phyloP scores from a whole-genome alignment of 2,113 vertebrate species.

The Dicerorhinus sumatrensis region DNA sequence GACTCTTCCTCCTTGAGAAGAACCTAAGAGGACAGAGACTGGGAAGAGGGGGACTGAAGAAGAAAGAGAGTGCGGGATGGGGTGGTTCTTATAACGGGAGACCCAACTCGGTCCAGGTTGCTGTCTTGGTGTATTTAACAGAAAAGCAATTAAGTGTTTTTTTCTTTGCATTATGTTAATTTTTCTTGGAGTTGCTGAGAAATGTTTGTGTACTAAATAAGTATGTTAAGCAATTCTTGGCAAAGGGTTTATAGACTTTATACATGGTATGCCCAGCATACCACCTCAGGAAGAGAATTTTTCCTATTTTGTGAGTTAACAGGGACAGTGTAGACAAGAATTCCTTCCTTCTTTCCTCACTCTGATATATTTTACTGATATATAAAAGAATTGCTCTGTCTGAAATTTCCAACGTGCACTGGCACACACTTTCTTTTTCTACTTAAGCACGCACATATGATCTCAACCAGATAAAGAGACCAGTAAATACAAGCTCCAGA shows the following conservation, averaged over 20 bases:
- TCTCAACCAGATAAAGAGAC: not conserved
- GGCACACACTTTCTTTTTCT: not conserved
- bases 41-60: fast-evolving
- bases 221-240: not conserved
- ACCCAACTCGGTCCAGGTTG: not conserved
- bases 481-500: not conserved
- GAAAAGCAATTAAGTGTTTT: not conserved
- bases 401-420: fast-evolving
- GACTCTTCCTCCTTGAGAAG: not conserved
- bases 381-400: not conserved
- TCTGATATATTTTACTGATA: not conserved
- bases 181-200: not conserved
- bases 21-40: no score
- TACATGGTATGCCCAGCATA: fast-evolving
- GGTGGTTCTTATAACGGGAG: not conserved
- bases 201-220: not conserved
- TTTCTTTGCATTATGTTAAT: not conserved
- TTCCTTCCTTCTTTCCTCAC: not conserved
- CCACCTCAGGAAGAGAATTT: not conserved
- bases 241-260: not conserved
- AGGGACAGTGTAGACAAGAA: not conserved
- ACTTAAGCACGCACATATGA: not conserved
- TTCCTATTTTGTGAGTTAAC: not conserved
- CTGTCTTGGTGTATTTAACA: not conserved
- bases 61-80: not conserved